Percentiles rank a stretch among this genome's conserved stretches.
These are phyloP conservation scores for Synergus itoensis DNA, from an alignment of 2,888 invertebrate genomes.

Conservation along the genomic window DNA sequence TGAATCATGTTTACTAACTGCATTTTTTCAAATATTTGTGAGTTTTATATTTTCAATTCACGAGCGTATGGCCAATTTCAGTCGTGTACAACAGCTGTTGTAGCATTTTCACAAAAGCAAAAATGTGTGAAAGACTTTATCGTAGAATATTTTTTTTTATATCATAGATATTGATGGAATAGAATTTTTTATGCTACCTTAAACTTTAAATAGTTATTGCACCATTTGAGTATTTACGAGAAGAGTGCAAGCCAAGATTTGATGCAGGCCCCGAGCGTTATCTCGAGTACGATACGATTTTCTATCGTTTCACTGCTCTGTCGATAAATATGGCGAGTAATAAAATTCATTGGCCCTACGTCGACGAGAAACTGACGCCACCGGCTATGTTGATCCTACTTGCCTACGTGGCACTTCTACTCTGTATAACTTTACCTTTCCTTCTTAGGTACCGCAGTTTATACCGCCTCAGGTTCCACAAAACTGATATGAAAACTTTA, in stretches of 20 bases:
- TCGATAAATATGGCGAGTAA: slow-evolving; percentile 29
- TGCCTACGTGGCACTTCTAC: slow-evolving; percentile 34
- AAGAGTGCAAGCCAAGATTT: background rate
- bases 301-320: slow-evolving; percentile 3
- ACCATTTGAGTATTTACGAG: background rate
- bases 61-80: background rate
- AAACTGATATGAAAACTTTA: slow-evolving; percentile 1
- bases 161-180: background rate
- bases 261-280: background rate
- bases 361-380: slow-evolving; percentile 16
- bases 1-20: background rate
- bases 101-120: background rate
- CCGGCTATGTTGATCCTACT: slow-evolving; percentile 20
- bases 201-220: background rate
- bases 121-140: background rate
- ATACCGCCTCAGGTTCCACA: background rate
- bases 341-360: slow-evolving; percentile 33
- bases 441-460: background rate
- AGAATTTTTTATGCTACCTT: background rate
- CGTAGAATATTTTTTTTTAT: background rate
- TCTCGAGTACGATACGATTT: slow-evolving; percentile 14
- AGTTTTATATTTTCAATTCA: too few relatives aligned
- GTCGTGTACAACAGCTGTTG: background rate
- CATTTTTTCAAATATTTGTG: background rate
- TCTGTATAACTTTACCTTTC: slow-evolving; percentile 11